Conservation (phyloP, 2,888 invertebrate genomes). For the Monochamus alternatus region DNA sequence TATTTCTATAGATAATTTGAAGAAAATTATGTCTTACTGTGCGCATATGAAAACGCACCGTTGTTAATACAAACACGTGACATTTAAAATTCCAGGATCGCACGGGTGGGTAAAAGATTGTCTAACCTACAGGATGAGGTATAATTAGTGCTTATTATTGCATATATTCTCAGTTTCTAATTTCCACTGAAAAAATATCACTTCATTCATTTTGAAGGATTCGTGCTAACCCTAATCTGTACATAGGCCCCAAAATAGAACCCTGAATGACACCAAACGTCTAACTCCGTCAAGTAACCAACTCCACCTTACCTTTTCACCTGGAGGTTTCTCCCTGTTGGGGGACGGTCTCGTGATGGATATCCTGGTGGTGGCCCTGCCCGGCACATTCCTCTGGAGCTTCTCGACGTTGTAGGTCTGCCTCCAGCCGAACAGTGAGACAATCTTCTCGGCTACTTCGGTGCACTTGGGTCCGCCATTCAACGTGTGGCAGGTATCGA, state of each 20-base stretch:
- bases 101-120: too few species aligned
- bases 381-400: constrained; percentile 77
- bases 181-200: too few species aligned
- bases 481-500: constrained; percentile 65
- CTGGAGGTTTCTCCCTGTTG: constrained; percentile 49
- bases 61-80: too few species aligned
- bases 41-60: too few species aligned
- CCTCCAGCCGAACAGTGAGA: constrained; percentile 85
- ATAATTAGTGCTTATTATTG: too few species aligned
- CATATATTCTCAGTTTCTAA: too few species aligned
- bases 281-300: neutral
- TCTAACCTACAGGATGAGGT: neutral
- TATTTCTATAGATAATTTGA: too few species aligned
- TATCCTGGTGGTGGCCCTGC: constrained; percentile 72
- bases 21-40: too few species aligned
- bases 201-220: too few species aligned
- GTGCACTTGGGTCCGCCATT: constrained; percentile 76
- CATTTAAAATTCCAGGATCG: too few species aligned
- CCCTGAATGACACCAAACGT: constrained; percentile 6
- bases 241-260: neutral
- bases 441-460: constrained; percentile 84
- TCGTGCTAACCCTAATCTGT: too few species aligned
- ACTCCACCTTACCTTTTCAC: constrained; percentile 58
- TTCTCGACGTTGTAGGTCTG: constrained; percentile 87
- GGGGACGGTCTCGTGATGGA: constrained; percentile 69